phyloP scores from a whole-genome alignment of 2,797 vertebrate species.

The Ibycter americanus region DNA sequence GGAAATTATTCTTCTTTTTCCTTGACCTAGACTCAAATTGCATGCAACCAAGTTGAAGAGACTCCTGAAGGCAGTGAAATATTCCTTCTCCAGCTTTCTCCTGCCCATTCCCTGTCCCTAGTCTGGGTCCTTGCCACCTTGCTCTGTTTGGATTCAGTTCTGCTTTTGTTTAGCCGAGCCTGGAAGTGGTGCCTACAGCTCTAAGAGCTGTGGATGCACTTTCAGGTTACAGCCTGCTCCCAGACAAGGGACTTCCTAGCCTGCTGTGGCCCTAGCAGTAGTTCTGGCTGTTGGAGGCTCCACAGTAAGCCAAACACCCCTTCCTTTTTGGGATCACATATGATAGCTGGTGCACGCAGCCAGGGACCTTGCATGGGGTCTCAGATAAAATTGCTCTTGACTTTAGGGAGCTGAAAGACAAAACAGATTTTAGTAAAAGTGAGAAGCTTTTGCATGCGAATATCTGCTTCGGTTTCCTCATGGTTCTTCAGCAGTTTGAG shows the following conservation, averaged over 20 bases:
- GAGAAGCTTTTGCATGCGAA: background rate
- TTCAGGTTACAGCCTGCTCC: background rate
- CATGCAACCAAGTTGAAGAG: background rate
- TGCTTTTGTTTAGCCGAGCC: background rate
- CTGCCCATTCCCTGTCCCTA: fast-evolving
- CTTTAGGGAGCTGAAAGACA: background rate
- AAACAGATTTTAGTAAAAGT: background rate
- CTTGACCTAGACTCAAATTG: background rate
- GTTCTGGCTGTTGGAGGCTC: background rate
- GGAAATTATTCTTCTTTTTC: background rate
- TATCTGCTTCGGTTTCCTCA: background rate
- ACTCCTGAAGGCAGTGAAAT: background rate
- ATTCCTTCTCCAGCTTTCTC: background rate
- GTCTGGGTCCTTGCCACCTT: too few relatives aligned
- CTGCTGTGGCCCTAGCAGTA: too few relatives aligned
- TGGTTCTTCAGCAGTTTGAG: background rate
- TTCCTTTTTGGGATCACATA: background rate
- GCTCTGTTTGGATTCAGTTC: background rate
- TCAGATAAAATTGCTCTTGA: background rate
- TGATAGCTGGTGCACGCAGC: background rate
- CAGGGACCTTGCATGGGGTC: background rate
- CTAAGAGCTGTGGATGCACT: background rate
- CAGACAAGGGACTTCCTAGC: background rate
- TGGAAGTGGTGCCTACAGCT: background rate
- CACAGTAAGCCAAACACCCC: background rate